These are phyloP conservation scores for Drosophila kambysellisi DNA, from an alignment of 2,888 invertebrate genomes.

Conservation along the genomic window DNA sequence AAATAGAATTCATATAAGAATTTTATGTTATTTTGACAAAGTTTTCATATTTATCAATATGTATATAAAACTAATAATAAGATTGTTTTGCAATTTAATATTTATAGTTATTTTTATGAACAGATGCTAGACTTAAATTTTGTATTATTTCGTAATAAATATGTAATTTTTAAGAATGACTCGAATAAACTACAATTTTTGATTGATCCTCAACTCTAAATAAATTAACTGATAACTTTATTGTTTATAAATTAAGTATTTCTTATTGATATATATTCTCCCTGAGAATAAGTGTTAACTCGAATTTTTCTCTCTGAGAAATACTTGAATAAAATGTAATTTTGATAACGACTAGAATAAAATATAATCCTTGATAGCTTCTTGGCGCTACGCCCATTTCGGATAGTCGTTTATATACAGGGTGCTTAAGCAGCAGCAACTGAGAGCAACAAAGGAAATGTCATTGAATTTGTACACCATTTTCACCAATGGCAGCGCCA, in stretches of 20 bases:
- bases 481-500: slow-evolving; percentile 13
- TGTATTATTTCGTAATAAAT: no score
- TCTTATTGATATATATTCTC: background rate
- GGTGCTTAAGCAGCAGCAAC: slow-evolving; percentile 33
- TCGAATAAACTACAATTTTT: background rate
- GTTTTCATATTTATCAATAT: no score
- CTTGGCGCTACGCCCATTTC: background rate
- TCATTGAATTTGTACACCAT: slow-evolving; percentile 64
- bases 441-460: slow-evolving; percentile 59
- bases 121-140: no score
- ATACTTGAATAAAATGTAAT: background rate
- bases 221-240: background rate
- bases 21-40: no score
- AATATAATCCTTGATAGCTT: background rate
- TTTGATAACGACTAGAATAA: background rate
- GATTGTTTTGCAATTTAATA: no score
- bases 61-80: no score
- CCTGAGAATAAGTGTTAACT: background rate
- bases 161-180: background rate
- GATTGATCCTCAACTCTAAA: background rate
- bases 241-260: background rate
- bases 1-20: no score
- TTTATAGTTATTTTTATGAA: no score
- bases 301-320: background rate
- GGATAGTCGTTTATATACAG: slow-evolving; percentile 1